Percentiles rank a stretch among this genome's conserved stretches.
phyloP scores from a whole-genome alignment of 2,888 invertebrate species.

The Drosophila crucigera region DNA sequence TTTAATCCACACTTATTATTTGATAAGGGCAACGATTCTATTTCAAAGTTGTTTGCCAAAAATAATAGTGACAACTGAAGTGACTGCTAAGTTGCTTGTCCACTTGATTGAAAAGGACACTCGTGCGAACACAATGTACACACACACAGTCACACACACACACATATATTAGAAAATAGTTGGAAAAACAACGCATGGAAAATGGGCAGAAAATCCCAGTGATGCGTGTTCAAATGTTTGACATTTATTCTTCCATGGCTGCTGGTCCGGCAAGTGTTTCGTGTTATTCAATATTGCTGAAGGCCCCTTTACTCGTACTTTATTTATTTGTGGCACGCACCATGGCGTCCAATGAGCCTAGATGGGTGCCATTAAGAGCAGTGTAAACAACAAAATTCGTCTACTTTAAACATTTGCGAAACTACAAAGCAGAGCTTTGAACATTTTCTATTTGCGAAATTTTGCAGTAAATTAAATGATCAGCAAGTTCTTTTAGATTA shows the following conservation, averaged over 20 bases:
- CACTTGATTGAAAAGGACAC: conserved; percentile 74
- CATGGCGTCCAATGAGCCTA: conserved; percentile 10
- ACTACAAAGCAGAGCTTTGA: conserved; percentile 18
- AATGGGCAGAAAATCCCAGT: conserved; percentile 51
- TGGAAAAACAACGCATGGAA: conserved; percentile 26
- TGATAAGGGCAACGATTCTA: conserved; percentile 1
- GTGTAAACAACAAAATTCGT: conserved; percentile 43
- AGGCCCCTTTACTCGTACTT: conserved; percentile 10
- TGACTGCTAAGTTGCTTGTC: conserved; percentile 63
- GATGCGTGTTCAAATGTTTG: conserved; percentile 64
- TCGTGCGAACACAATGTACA: conserved; percentile 55
- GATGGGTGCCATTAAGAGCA: conserved; percentile 7
- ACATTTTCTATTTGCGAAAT: background rate
- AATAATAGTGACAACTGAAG: conserved; percentile 51
- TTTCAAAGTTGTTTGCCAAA: conserved; percentile 42
- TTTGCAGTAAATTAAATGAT: background rate
- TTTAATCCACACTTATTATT: background rate
- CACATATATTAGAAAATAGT: conserved; percentile 14
- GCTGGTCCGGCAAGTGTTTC: conserved; percentile 48
- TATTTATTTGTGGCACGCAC: conserved; percentile 52
- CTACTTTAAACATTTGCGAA: conserved; percentile 40
- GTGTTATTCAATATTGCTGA: conserved; percentile 35
- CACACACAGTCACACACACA: conserved; percentile 23
- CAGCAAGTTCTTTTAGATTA: background rate
- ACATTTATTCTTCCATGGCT: conserved; percentile 41